Evolutionary conservation across 2,888 invertebrate genomes (phyloP).

Genomic region (Gerris lacustris): DNA sequence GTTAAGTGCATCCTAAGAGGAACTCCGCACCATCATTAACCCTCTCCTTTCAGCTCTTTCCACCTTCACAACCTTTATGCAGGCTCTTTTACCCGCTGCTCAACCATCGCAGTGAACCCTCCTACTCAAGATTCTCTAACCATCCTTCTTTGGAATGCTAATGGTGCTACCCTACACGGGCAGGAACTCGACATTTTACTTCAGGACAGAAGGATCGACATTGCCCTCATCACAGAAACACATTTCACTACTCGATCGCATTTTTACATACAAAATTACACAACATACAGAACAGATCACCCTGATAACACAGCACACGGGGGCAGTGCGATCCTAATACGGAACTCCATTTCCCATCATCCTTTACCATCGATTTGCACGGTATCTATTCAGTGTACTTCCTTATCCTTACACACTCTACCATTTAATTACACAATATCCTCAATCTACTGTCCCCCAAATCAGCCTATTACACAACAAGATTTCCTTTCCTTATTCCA

Average conservation of each 20-base stretch:
- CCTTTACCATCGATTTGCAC: not conserved
- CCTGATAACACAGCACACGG: slow-evolving; percentile 27
- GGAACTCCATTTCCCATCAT: slow-evolving; percentile 23
- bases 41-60: no score
- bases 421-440: slow-evolving; percentile 7
- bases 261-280: slow-evolving; percentile 24
- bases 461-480: not conserved
- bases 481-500: slow-evolving; percentile 22
- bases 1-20: no score
- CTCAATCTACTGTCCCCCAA: slow-evolving; percentile 13
- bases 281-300: slow-evolving; percentile 32
- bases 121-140: not conserved
- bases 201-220: slow-evolving; percentile 7
- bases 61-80: no score
- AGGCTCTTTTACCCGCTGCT: no score
- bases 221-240: slow-evolving; percentile 25
- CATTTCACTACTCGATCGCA: slow-evolving; percentile 25
- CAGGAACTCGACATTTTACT: slow-evolving; percentile 7
- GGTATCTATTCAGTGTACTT: not conserved
- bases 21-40: no score
- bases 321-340: slow-evolving; percentile 26
- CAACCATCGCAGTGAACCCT: no score
- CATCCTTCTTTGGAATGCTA: slow-evolving; percentile 12
- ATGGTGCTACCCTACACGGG: slow-evolving; percentile 5
- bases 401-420: not conserved